Percentiles rank a stretch among this genome's conserved stretches.
phyloP scores from a whole-genome alignment of 1,140 invertebrate genomes.

The Argopecten irradians region DNA sequence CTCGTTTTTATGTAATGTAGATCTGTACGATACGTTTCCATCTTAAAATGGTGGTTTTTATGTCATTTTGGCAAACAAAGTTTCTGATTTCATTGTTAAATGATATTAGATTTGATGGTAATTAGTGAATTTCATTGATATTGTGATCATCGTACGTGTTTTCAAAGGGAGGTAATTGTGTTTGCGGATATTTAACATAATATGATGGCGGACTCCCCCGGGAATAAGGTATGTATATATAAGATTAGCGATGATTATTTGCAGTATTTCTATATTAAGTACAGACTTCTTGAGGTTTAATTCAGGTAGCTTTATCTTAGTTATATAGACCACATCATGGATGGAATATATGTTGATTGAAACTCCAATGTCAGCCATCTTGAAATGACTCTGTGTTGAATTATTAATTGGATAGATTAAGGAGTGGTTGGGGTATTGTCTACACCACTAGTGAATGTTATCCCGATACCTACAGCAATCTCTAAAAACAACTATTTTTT shows the following conservation, averaged over 20 bases:
- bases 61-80: not conserved
- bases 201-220: not conserved
- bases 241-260: not conserved
- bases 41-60: not conserved
- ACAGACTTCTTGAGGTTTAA: not conserved
- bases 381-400: not conserved
- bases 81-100: constrained; percentile 1
- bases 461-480: not conserved
- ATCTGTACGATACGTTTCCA: not conserved
- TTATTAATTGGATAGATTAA: not conserved
- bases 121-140: not conserved
- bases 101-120: not conserved
- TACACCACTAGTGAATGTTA: not conserved
- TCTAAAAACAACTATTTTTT: too few species aligned
- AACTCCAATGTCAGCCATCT: not conserved
- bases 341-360: not conserved
- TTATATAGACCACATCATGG: not conserved
- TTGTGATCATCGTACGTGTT: not conserved
- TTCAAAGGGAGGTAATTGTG: not conserved
- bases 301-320: not conserved
- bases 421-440: not conserved
- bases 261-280: not conserved
- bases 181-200: not conserved
- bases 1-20: not conserved
- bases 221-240: not conserved